These are phyloP conservation scores for Sander vitreus DNA, from an alignment of 2,113 vertebrate genomes.

Conservation along the genomic window DNA sequence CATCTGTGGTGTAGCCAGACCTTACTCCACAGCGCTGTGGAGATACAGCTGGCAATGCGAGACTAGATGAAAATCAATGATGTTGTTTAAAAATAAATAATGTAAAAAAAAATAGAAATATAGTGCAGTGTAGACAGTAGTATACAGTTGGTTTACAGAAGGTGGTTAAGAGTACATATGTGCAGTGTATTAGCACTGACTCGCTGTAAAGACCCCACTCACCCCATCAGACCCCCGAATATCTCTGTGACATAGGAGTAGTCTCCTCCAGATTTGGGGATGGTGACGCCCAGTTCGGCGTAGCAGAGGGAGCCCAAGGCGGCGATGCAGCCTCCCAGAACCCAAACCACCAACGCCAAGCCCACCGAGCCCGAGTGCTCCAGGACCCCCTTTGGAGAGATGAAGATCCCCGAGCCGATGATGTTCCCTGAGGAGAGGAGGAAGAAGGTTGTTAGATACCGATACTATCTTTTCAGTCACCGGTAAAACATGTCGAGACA, in stretches of 20 bases:
- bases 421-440: conserved; percentile 90
- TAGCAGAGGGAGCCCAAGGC: conserved; percentile 96
- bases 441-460: background rate
- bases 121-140: too few relatives aligned
- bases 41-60: too few relatives aligned
- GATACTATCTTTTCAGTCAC: background rate
- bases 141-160: too few relatives aligned
- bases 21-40: too few relatives aligned
- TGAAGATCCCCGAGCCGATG: conserved; percentile 99
- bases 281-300: conserved; percentile 95
- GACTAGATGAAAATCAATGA: too few relatives aligned
- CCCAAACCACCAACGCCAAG: conserved; percentile 92
- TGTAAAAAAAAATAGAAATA: too few relatives aligned
- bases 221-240: conserved; percentile 96
- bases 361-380: conserved; percentile 97
- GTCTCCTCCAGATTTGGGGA: conserved; percentile 97
- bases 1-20: too few relatives aligned
- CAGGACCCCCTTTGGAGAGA: conserved; percentile 96
- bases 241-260: conserved; percentile 98
- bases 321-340: conserved; percentile 91
- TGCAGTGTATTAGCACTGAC: too few relatives aligned
- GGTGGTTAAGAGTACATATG: too few relatives aligned
- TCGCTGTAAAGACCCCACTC: conserved; percentile 46
- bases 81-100: too few relatives aligned
- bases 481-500: background rate